Conservation (phyloP, 2,797 vertebrate genomes). For the Ataeniobius toweri region DNA sequence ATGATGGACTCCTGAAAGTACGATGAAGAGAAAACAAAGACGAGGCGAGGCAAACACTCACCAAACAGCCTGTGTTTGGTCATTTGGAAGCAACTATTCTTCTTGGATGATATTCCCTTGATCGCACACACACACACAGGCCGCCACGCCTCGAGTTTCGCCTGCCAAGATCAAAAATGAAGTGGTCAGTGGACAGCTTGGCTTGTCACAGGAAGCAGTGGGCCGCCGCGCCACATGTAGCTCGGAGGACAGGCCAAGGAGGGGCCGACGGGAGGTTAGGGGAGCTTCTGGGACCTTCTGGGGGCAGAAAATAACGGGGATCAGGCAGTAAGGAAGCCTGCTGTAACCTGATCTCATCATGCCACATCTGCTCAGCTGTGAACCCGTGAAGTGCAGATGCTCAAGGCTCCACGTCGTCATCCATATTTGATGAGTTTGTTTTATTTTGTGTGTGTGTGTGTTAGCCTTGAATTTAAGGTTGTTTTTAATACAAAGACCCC, state of each 20-base stretch:
- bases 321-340: slow-evolving; percentile 23
- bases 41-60: slow-evolving; percentile 61
- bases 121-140: slow-evolving; percentile 33
- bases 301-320: slow-evolving; percentile 30
- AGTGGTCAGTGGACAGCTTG: slow-evolving; percentile 80
- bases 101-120: slow-evolving; percentile 63
- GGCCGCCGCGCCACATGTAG: slow-evolving; percentile 70
- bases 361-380: slow-evolving; percentile 70
- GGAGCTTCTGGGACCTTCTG: background rate
- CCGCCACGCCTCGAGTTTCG: slow-evolving; percentile 31
- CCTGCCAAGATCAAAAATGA: slow-evolving; percentile 75
- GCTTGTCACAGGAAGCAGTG: slow-evolving; percentile 74
- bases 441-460: slow-evolving; percentile 34
- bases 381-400: slow-evolving; percentile 48
- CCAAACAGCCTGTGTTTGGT: slow-evolving; percentile 70
- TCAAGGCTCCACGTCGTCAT: slow-evolving; percentile 19
- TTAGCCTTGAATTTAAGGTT: slow-evolving; percentile 38
- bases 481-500: slow-evolving; percentile 12
- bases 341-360: slow-evolving; percentile 68
- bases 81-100: slow-evolving; percentile 67
- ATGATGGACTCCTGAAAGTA: slow-evolving; percentile 49
- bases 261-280: slow-evolving; percentile 26
- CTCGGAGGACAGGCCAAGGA: slow-evolving; percentile 75
- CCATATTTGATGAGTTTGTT: slow-evolving; percentile 61
- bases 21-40: slow-evolving; percentile 61